Base-by-base conservation (phyloP, 2,888 invertebrate genomes). In the Melanchra persicariae region DNA sequence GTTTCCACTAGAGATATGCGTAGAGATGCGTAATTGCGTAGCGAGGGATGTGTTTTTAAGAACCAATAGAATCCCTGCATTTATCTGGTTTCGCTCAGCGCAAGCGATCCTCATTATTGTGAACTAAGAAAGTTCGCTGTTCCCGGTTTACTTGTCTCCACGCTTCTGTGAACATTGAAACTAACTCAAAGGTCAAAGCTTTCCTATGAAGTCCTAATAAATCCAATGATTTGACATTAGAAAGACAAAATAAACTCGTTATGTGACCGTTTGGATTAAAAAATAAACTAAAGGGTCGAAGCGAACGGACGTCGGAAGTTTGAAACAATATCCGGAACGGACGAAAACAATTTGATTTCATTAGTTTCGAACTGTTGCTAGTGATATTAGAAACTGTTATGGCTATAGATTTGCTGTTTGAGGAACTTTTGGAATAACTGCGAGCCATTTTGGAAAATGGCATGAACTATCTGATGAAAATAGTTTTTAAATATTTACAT, bases 341-440 rank as follows among this genome's bases (percentile, higher is more conserved):
- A 43, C 49, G 62, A 65, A 73, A 81, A 75, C 70, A 63, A 70
- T 79, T 78, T 67, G 24, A 78, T 80, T 82, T 79, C 49, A 65
- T 70, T 83, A 47, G 63, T 69, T 79, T 61, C 24, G 37, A 81
- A 69, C 69, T 69, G 61, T 81, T 66, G 64, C 52, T 62, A 49
- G 57, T 45, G 24, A 67, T 80, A 51, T 65, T 59, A 62, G 49
- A 47, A 61, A 30, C 43, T 61, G 60, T 57, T 77, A 24, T 26
- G 7, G 40, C 0, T n/a, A 24, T 52, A n/a, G n/a, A 26, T 45
- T 47, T 47, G 26, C 52, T 65, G 26, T 54, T 63, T 63, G 30
- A n/a, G 1, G 17, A 12, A 45, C 15, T 58, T 64, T 40, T 24
- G 22, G 19, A 45, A 54, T n/a, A 54, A 30, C 40, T 74, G 19